phyloP scores from a whole-genome alignment of 2,797 vertebrate genomes.

The Phataginus tetradactyla region DNA sequence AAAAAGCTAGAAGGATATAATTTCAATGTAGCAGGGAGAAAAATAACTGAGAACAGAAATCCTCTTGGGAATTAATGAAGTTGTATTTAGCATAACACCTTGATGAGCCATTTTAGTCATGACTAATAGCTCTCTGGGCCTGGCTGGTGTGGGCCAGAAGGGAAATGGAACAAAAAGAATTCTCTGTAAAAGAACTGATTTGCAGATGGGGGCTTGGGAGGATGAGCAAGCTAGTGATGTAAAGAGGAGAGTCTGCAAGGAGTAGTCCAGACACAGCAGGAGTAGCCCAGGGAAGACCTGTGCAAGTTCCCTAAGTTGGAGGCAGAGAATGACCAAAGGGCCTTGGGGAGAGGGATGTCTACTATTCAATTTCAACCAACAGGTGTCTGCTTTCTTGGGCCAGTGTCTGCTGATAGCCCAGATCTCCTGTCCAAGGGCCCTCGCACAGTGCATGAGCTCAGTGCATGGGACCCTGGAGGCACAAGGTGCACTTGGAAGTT shows the following conservation, averaged over 20 bases:
- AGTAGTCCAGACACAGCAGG: neutral
- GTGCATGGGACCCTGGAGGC: neutral
- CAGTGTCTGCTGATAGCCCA: neutral
- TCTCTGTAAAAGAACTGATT: neutral
- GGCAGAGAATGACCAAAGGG: neutral
- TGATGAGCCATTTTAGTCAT: constrained; percentile 6
- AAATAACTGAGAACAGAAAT: neutral
- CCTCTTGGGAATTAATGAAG: constrained; percentile 44
- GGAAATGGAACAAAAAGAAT: neutral
- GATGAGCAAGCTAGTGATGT: neutral
- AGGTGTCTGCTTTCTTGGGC: neutral
- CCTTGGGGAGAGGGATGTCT: neutral
- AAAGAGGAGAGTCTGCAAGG: neutral
- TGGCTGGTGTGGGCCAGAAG: constrained; percentile 1
- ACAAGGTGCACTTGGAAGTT: neutral
- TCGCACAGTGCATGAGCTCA: neutral
- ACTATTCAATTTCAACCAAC: neutral
- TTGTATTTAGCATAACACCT: constrained; percentile 9
- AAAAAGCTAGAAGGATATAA: neutral
- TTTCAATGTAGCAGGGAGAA: neutral
- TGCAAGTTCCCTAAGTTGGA: neutral
- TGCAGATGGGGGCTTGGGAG: neutral
- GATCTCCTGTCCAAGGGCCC: neutral
- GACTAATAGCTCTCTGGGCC: neutral
- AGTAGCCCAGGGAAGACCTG: neutral